Percentiles rank a stretch among this genome's conserved stretches.
Conservation (phyloP, 2,113 vertebrate genomes). For the Engraulis encrasicolus region DNA sequence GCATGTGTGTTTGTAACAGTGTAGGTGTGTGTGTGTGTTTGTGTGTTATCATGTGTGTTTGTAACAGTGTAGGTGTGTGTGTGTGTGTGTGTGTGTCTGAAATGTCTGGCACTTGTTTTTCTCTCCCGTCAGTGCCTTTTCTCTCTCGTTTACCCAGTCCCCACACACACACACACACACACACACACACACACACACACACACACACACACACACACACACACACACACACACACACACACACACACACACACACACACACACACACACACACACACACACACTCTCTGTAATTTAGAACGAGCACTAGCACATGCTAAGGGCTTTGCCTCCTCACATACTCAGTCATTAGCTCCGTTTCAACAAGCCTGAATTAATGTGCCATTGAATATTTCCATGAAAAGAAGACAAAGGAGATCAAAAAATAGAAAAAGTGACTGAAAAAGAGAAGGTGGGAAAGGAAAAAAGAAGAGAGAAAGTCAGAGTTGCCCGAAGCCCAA, state of each 20-base stretch:
- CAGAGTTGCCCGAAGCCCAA: slow-evolving; percentile 45
- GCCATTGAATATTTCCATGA: no score
- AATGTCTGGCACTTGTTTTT: neutral
- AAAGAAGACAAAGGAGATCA: neutral
- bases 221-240: no score
- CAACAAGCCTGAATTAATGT: slow-evolving; percentile 47
- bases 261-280: no score
- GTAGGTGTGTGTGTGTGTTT: neutral
- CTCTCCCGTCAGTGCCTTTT: neutral
- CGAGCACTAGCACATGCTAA: no score
- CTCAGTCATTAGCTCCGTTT: slow-evolving; percentile 43
- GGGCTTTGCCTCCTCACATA: slow-evolving; percentile 46
- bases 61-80: neutral
- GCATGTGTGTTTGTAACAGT: no score
- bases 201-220: no score
- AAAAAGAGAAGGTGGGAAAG: slow-evolving; percentile 38
- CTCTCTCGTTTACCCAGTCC: neutral
- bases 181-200: no score
- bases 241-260: no score
- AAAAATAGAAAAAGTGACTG: neutral
- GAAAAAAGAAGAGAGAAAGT: no score
- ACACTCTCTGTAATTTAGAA: no score
- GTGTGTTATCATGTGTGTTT: neutral
- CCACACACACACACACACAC: no score
- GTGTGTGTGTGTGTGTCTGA: neutral